A percentile compares a stretch with the other conserved stretches of the same genome.
Conservation (phyloP, 2,797 vertebrate species). For the Chaetodon trifasciatus region DNA sequence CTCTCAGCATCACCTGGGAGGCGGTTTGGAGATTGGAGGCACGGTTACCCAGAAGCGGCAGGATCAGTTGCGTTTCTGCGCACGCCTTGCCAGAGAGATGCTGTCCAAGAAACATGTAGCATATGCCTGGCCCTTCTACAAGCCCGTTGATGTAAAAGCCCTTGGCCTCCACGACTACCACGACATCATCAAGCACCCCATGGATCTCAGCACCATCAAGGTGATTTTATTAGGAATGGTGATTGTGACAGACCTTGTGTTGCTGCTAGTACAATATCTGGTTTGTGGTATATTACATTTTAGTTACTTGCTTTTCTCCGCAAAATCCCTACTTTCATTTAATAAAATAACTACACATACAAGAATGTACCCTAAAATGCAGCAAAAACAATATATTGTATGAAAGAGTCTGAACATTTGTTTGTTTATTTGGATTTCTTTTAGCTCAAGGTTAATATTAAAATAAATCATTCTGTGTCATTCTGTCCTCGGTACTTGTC, state of each 20-base stretch:
- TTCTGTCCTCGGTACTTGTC: not conserved
- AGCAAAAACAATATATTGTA: not conserved
- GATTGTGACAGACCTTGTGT: not conserved
- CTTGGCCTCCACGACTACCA: slow-evolving; percentile 93
- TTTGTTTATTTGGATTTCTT: not conserved
- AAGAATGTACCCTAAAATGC: not conserved
- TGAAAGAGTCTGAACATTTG: not conserved
- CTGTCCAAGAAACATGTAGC: slow-evolving; percentile 90
- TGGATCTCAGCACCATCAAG: slow-evolving; percentile 89
- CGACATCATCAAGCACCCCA: slow-evolving; percentile 95
- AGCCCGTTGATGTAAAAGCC: slow-evolving; percentile 89
- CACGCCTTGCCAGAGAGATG: slow-evolving; percentile 74
- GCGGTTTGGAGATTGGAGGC: slow-evolving; percentile 52
- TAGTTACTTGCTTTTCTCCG: not conserved
- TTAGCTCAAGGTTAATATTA: not conserved
- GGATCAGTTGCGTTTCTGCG: slow-evolving; percentile 77
- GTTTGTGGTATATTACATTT: not conserved
- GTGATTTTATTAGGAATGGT: slow-evolving; percentile 70
- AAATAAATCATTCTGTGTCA: not conserved
- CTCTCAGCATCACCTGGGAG: slow-evolving; percentile 78
- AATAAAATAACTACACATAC: not conserved
- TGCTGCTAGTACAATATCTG: too few species aligned
- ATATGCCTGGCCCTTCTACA: slow-evolving; percentile 96
- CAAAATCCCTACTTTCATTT: not conserved
- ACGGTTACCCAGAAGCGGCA: slow-evolving; percentile 60